These are phyloP conservation scores for Vireo altiloquus DNA, from an alignment of 2,113 vertebrate genomes.

Conservation along the genomic window DNA sequence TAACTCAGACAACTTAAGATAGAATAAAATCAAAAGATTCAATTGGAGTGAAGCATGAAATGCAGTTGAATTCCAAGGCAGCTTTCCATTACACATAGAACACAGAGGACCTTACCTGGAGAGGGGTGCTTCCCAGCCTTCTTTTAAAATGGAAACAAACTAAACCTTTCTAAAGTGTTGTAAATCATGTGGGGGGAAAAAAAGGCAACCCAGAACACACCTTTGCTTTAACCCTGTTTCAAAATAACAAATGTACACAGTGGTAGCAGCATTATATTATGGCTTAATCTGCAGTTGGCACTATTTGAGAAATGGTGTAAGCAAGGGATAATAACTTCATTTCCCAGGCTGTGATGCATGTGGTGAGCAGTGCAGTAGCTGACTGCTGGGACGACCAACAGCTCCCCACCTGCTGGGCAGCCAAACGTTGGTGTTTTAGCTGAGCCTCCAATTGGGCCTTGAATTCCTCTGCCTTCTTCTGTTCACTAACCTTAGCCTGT, in stretches of 20 bases:
- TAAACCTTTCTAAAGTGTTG: background rate
- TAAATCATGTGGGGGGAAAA: rapidly evolving
- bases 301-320: background rate
- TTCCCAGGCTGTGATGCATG: background rate
- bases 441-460: conserved; percentile 86
- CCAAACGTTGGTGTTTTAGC: conserved; percentile 86
- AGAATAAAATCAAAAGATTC: background rate
- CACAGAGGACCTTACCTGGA: background rate
- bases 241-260: background rate
- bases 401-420: conserved; percentile 84
- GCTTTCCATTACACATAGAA: background rate
- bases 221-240: background rate
- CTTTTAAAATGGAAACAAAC: conserved; percentile 8
- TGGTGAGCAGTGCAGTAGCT: conserved; percentile 6
- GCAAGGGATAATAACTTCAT: background rate
- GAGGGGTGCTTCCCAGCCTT: background rate
- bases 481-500: conserved; percentile 86
- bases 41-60: background rate
- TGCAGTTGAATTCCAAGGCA: background rate
- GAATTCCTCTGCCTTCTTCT: conserved; percentile 83
- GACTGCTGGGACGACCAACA: conserved; percentile 60
- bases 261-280: background rate
- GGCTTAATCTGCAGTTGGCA: background rate
- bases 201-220: background rate
- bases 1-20: background rate